These are phyloP conservation scores for Stratiolaelaps scimitus DNA, from an alignment of 1,140 invertebrate species.

Conservation along the genomic window DNA sequence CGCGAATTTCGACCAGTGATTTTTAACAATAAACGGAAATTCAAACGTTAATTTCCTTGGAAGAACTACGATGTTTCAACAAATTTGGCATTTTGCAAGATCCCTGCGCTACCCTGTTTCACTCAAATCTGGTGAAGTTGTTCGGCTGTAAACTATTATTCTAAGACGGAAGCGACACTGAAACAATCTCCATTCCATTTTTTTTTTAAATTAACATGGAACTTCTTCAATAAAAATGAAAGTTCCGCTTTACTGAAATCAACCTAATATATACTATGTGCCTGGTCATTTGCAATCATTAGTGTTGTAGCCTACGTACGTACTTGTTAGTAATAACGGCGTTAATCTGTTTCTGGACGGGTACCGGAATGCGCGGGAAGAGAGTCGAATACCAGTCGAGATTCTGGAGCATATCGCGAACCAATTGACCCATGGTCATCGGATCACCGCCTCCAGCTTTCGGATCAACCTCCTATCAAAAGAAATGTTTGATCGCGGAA, in stretches of 20 bases:
- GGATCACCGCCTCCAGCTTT: slow-evolving; percentile 88
- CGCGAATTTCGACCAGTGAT: too few relatives aligned
- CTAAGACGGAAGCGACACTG: not conserved
- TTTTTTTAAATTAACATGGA: too few relatives aligned
- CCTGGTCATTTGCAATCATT: not conserved
- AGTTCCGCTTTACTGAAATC: too few relatives aligned
- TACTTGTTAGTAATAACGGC: slow-evolving; percentile 20
- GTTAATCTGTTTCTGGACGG: slow-evolving; percentile 65
- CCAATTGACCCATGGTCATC: slow-evolving; percentile 85
- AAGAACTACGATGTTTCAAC: too few relatives aligned
- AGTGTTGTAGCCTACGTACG: not conserved
- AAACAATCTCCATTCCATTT: not conserved
- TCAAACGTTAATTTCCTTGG: too few relatives aligned
- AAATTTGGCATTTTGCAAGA: too few relatives aligned
- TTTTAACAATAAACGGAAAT: too few relatives aligned
- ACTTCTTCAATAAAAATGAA: not conserved
- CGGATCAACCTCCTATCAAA: slow-evolving; percentile 70
- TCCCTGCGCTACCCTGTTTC: too few relatives aligned
- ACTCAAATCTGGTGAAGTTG: too few relatives aligned
- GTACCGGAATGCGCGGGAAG: slow-evolving; percentile 97
- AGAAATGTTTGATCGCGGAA: slow-evolving; percentile 26
- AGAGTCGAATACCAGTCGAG: slow-evolving; percentile 95
- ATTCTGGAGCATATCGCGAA: slow-evolving; percentile 84
- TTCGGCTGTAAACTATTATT: not conserved
- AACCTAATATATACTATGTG: too few relatives aligned